Percentiles rank a stretch among this genome's conserved stretches.
phyloP scores from a whole-genome alignment of 2,888 invertebrate genomes.

The Melanostoma mellinum region DNA sequence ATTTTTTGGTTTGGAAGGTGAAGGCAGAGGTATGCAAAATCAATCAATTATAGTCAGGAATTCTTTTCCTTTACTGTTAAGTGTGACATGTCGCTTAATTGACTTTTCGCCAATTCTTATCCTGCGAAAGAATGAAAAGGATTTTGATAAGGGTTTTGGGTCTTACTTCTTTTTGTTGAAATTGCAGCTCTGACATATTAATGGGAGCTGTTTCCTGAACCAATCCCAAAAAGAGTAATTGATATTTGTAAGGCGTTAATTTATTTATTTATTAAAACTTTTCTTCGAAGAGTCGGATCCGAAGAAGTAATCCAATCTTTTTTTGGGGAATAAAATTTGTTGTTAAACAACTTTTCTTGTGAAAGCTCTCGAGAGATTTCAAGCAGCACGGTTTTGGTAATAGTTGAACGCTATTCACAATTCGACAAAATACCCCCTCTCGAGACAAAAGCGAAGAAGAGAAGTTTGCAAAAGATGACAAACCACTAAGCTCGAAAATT shows the following conservation, averaged over 20 bases:
- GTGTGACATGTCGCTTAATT: conserved; percentile 59
- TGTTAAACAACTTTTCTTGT: no score
- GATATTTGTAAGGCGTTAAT: background rate
- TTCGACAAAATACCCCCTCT: no score
- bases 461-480: no score
- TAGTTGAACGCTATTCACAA: no score
- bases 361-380: no score
- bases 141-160: conserved; percentile 31
- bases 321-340: no score
- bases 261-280: background rate
- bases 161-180: background rate
- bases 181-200: conserved; percentile 6
- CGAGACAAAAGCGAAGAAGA: no score
- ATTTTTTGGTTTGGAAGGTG: conserved; percentile 4
- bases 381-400: no score
- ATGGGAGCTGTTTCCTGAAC: background rate
- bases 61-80: conserved; percentile 16
- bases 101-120: conserved; percentile 49
- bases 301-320: no score
- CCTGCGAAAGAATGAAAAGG: conserved; percentile 1
- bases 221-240: background rate
- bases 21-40: conserved; percentile 42
- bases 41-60: conserved; percentile 64
- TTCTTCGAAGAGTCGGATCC: no score
- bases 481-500: no score